Percentiles rank a stretch among this genome's conserved stretches.
Evolutionary conservation across 2,113 vertebrate species (phyloP).

Genomic region (Ceyx margarethae): DNA sequence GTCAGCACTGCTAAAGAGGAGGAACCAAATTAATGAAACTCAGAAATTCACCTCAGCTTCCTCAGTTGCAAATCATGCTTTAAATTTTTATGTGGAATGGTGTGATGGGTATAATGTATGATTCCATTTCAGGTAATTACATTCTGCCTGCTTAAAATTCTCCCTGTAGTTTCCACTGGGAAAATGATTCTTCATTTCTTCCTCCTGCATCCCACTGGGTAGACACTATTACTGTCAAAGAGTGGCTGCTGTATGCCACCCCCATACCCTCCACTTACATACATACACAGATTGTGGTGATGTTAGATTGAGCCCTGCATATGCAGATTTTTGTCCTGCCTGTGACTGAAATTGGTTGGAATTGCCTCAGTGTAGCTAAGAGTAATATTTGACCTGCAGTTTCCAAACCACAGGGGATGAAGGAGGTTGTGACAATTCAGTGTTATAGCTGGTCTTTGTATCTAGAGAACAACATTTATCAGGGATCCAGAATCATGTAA

Average conservation of each 20-base stretch:
- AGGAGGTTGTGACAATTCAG: neutral
- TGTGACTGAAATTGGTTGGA: neutral
- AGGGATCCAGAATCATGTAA: neutral
- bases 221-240: neutral
- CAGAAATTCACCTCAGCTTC: slow-evolving; percentile 32
- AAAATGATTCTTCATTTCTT: slow-evolving; percentile 10
- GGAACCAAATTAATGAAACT: slow-evolving; percentile 25
- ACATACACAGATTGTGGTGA: neutral
- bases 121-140: slow-evolving; percentile 65
- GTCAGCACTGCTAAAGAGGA: neutral
- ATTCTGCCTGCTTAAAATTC: slow-evolving; percentile 65
- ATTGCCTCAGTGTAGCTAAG: neutral
- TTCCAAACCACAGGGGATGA: neutral
- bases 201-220: neutral
- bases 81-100: slow-evolving; percentile 55
- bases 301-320: neutral
- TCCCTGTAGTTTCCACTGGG: slow-evolving; percentile 1
- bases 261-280: neutral
- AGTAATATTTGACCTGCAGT: neutral
- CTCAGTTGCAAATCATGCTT: slow-evolving; percentile 27
- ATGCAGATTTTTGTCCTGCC: neutral
- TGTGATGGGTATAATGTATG: slow-evolving; percentile 43
- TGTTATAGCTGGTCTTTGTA: neutral
- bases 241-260: neutral
- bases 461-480: neutral